Evolutionary conservation across 2,797 vertebrate genomes (phyloP), one percentile per base, ranked within the genome.

Genomic region (Ispidina lecontei): DNA sequence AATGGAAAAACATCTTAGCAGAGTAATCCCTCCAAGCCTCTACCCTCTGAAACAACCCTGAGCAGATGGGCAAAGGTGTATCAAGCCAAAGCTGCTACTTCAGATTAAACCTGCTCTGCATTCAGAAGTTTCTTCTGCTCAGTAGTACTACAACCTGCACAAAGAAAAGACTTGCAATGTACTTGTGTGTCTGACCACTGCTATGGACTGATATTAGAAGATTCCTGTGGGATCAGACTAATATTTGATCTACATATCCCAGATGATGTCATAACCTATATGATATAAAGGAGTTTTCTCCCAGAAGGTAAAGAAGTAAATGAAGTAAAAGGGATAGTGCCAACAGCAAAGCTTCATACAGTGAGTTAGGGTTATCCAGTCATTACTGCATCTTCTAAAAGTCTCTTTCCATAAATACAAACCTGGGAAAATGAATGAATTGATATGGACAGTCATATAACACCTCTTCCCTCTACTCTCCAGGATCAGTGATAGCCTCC

Each of bases 281-380:
- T 0, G 2, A 65, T 26, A 43, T 1, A 3, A 88, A 54, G 29
- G 20, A 46, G 37, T 54, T 81, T 80, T 72, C 16, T 84, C 15
- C 12, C 20, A 46, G 33, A 60, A 77, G 4, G 6, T 33, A 64
- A 71, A n/a, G 31, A n/a, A 76, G 11, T 31, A 79, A 85, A 58
- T 14, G 3, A 13, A 70, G n/a, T 44, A 75, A 82, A 63, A 33
- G 17, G 70, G 10, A 64, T 1, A 62, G 4, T 8, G 14, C 46
- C 44, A 68, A 79, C 76, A 25, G 1, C 35, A 64, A 56, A 77
- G 37, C 12, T 56, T 77, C 10, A 33, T 28, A 9, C 17, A 37
- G 10, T 0, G 2, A 44, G 3, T 41, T 64, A 26, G 0, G 1
- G 7, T 31, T 83, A 41, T 15, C 9, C 7, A 49, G n/a, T 26